Percentiles rank a stretch among this genome's conserved stretches.
Conservation (phyloP, 23 tunicate species). For the Halocynthia aurantium region DNA sequence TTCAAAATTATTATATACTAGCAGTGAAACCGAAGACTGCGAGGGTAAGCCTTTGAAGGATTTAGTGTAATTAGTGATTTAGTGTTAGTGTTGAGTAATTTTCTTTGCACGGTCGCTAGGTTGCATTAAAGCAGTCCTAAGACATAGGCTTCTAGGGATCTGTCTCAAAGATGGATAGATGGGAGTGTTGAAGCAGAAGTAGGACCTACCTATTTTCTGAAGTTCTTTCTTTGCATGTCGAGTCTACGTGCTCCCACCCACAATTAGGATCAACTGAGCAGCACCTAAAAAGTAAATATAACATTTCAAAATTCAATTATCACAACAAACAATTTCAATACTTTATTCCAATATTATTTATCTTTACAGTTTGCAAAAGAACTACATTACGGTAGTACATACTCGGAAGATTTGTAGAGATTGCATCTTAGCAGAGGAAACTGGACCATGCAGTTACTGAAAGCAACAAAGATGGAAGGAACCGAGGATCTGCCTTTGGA, state of each 20-base stretch:
- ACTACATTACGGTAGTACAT: slow-evolving; percentile 15
- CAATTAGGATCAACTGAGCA: slow-evolving; percentile 81
- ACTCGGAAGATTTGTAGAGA: slow-evolving; percentile 39
- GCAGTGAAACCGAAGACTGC: too few species aligned
- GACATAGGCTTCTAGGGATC: too few species aligned
- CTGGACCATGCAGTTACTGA: slow-evolving; percentile 58
- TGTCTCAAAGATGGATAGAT: too few species aligned
- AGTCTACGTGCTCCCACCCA: slow-evolving; percentile 34
- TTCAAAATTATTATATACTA: too few species aligned
- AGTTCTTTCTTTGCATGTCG: slow-evolving; percentile 21
- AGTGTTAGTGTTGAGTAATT: too few species aligned
- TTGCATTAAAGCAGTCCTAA: too few species aligned
- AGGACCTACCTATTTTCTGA: slow-evolving; percentile 33
- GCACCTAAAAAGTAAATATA: slow-evolving; percentile 31
- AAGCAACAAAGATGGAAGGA: slow-evolving; percentile 57
- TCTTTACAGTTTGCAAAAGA: not conserved
- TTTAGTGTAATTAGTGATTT: too few species aligned
- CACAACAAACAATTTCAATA: not conserved
- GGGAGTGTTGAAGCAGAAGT: too few species aligned
- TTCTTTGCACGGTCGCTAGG: too few species aligned
- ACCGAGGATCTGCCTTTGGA: not conserved
- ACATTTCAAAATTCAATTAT: not conserved
- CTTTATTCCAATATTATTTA: not conserved
- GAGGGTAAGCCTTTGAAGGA: too few species aligned
- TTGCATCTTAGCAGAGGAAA: slow-evolving; percentile 41